These are phyloP conservation scores for Helicolenus hilgendorfi DNA, from an alignment of 2,797 vertebrate genomes.

Conservation along the genomic window DNA sequence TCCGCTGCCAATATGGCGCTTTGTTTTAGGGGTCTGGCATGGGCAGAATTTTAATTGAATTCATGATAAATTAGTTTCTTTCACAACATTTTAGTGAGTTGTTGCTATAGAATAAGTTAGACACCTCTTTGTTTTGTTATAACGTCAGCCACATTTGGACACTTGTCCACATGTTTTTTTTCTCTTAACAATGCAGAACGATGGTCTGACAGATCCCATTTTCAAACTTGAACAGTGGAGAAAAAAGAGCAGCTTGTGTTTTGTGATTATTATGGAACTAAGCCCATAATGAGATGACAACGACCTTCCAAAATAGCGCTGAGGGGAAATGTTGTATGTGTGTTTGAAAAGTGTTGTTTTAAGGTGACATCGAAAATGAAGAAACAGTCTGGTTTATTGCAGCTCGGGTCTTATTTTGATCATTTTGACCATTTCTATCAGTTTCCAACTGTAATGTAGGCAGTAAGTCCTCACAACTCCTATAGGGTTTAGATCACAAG, in stretches of 20 bases:
- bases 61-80: not conserved
- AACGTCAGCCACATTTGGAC: not conserved
- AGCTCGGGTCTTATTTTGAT: not conserved
- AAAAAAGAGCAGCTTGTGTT: not conserved
- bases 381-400: not conserved
- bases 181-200: not conserved
- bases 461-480: not conserved
- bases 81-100: not conserved
- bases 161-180: not conserved
- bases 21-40: not conserved
- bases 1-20: conserved; percentile 23
- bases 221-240: not conserved
- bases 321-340: not conserved
- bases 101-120: not conserved
- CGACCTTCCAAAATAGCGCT: conserved; percentile 17
- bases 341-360: not conserved
- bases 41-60: not conserved
- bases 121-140: not conserved
- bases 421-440: not conserved
- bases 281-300: conserved; percentile 19
- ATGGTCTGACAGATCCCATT: not conserved
- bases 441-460: not conserved
- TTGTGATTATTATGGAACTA: not conserved
- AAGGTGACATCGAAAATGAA: not conserved
- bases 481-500: not conserved